Evolutionary conservation across 1,140 invertebrate genomes (phyloP).

Genomic region (Olivierus martensii): DNA sequence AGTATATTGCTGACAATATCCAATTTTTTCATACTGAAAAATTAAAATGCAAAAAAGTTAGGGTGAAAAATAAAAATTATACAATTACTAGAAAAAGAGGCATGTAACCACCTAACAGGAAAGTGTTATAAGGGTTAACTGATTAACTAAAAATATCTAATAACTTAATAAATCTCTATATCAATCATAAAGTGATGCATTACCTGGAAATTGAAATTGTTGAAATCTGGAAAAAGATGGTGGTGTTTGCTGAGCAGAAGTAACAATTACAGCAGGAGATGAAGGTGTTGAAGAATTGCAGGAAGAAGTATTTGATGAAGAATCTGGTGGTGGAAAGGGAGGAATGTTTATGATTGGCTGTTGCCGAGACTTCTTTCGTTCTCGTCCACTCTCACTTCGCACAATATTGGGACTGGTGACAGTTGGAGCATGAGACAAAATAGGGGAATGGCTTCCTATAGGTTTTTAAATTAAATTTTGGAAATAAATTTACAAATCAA

Average conservation of each 20-base stretch:
- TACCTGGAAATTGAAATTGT: constrained; percentile 78
- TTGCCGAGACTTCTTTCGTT: constrained; percentile 10
- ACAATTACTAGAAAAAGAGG: no score
- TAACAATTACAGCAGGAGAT: constrained; percentile 62
- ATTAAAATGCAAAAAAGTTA: no score
- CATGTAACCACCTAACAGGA: no score
- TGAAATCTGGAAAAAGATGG: constrained; percentile 36
- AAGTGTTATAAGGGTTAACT: no score
- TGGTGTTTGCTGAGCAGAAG: constrained; percentile 35
- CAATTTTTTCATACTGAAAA: no score
- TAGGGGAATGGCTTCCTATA: constrained; percentile 18
- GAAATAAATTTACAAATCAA: no score
- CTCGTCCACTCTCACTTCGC: constrained; percentile 9
- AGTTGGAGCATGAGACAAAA: not conserved
- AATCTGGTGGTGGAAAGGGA: constrained; percentile 44
- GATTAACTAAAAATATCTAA: no score
- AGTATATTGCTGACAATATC: no score
- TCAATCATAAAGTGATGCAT: not conserved
- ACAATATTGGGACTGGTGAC: constrained; percentile 11
- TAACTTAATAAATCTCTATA: no score
- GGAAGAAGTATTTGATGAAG: constrained; percentile 86
- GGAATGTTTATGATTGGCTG: constrained; percentile 10
- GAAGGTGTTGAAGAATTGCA: constrained; percentile 93
- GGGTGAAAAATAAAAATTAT: no score
- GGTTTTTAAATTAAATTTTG: not conserved